phyloP scores from a whole-genome alignment of 2,888 invertebrate genomes.

The Lasioglossum malachurum region DNA sequence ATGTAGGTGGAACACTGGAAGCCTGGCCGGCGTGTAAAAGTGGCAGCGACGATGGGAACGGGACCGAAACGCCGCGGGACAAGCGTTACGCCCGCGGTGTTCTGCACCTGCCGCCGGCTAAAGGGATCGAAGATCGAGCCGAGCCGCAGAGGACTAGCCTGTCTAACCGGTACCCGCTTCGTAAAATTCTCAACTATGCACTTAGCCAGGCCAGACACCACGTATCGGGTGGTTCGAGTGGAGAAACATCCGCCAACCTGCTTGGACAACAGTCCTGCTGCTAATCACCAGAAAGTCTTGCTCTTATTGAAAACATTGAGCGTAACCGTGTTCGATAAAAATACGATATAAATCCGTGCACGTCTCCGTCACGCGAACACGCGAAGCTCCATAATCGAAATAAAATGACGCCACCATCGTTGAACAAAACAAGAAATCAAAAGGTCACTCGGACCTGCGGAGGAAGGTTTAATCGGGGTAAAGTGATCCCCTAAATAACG shows the following conservation, averaged over 20 bases:
- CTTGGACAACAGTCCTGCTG: background rate
- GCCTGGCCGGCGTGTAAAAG: slow-evolving; percentile 55
- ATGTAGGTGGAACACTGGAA: slow-evolving; percentile 59
- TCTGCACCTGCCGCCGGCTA: slow-evolving; percentile 79
- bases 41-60: slow-evolving; percentile 55
- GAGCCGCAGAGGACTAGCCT: slow-evolving; percentile 73
- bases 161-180: slow-evolving; percentile 80
- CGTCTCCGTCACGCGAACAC: no score
- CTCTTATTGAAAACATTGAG: background rate
- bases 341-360: background rate
- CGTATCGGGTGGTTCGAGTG: slow-evolving; percentile 21
- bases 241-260: background rate
- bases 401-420: background rate
- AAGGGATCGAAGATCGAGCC: slow-evolving; percentile 77
- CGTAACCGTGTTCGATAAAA: background rate
- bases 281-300: background rate
- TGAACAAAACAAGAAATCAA: background rate
- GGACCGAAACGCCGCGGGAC: slow-evolving; percentile 54
- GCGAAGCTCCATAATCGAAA: background rate
- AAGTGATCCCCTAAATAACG: slow-evolving; percentile 12
- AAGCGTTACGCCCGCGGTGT: slow-evolving; percentile 28
- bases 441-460: background rate
- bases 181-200: slow-evolving; percentile 81
- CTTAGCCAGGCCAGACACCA: slow-evolving; percentile 70
- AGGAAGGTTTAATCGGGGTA: background rate